A percentile compares a stretch with the other conserved stretches of the same genome.
Evolutionary conservation across 2,888 invertebrate species (phyloP).

Genomic region (Epistrophella euchroma): DNA sequence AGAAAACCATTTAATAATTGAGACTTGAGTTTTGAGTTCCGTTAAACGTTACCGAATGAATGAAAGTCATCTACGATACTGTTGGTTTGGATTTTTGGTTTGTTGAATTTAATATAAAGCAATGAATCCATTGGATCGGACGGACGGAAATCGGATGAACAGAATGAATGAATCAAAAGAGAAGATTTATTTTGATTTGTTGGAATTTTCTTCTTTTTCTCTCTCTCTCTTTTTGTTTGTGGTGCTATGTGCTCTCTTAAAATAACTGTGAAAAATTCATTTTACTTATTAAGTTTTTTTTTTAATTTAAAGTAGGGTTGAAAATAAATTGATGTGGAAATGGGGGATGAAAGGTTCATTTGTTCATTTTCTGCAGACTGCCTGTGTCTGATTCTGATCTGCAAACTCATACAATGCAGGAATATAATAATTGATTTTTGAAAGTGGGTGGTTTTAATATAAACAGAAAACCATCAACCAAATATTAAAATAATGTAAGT

Average conservation of each 20-base stretch:
- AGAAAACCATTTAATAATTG: slow-evolving; percentile 78
- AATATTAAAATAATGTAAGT: background rate
- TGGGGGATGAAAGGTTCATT: background rate
- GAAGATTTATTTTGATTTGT: slow-evolving; percentile 3
- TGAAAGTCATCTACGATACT: slow-evolving; percentile 61
- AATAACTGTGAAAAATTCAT: background rate
- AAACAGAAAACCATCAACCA: background rate
- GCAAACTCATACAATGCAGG: slow-evolving; percentile 5
- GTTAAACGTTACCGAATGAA: slow-evolving; percentile 58
- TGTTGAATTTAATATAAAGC: background rate
- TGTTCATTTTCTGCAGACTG: background rate
- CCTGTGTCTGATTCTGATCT: background rate
- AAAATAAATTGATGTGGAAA: background rate
- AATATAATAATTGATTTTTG: slow-evolving; percentile 20
- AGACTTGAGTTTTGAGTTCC: slow-evolving; percentile 63
- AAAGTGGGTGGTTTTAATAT: background rate
- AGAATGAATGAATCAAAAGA: background rate
- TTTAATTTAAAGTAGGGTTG: background rate
- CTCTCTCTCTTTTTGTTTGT: background rate
- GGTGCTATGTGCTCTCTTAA: slow-evolving; percentile 2
- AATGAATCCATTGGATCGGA: background rate
- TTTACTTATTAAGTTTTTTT: background rate
- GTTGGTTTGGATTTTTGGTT: slow-evolving; percentile 11
- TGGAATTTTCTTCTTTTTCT: background rate
- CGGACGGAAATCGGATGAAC: background rate